These are phyloP conservation scores for Phthorimaea operculella DNA, from an alignment of 1,140 invertebrate species.

Conservation along the genomic window DNA sequence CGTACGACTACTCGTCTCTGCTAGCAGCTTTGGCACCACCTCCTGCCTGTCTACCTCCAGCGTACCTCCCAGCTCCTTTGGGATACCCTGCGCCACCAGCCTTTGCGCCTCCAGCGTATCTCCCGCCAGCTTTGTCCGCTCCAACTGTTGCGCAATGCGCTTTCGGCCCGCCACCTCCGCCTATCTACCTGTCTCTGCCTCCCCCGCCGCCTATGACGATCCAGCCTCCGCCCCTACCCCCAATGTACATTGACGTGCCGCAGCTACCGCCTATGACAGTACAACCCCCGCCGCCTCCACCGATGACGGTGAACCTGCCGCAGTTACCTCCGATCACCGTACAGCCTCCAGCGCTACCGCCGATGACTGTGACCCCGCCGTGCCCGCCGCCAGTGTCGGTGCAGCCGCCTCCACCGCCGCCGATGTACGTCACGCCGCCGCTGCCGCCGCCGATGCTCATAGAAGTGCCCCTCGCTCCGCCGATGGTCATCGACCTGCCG, in stretches of 20 bases:
- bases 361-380: conserved; percentile 47
- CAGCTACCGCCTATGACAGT: conserved; percentile 40
- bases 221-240: conserved; percentile 38
- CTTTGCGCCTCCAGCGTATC: conserved; percentile 1
- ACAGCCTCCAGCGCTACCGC: conserved; percentile 37
- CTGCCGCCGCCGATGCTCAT: conserved; percentile 35
- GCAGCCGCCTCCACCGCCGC: conserved; percentile 44
- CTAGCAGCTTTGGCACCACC: neutral
- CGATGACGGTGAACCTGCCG: conserved; percentile 44
- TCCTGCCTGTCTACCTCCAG: neutral
- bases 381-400: conserved; percentile 38
- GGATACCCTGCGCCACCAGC: neutral
- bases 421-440: conserved; percentile 39
- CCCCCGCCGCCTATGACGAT: conserved; percentile 41
- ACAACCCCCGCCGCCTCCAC: conserved; percentile 39
- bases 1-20: neutral
- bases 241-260: conserved; percentile 41
- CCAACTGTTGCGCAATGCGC: neutral
- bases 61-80: neutral
- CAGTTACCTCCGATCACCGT: conserved; percentile 40
- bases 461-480: conserved; percentile 27
- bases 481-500: conserved; percentile 6
- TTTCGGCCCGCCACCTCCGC: conserved; percentile 3
- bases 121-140: neutral
- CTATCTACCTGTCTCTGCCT: conserved; percentile 23